These are phyloP conservation scores for Melipona quadrifasciata DNA, from an alignment of 1,140 invertebrate species.

Conservation along the genomic window DNA sequence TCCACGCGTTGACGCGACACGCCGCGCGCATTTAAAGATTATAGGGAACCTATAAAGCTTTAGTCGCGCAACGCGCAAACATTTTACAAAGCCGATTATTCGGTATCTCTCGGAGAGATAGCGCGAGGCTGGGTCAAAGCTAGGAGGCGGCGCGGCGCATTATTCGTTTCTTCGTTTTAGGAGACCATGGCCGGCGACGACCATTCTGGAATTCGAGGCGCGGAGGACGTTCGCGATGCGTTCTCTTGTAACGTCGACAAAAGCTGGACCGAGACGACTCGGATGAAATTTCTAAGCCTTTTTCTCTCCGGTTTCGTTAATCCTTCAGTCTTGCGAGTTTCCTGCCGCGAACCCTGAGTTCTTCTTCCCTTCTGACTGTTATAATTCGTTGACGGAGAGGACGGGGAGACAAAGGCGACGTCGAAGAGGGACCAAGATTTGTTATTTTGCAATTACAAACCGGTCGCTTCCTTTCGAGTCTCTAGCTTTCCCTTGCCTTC, in stretches of 20 bases:
- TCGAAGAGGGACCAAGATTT: background rate
- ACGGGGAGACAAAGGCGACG: background rate
- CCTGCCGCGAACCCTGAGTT: background rate
- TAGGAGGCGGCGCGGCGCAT: background rate
- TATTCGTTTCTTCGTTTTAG: constrained; percentile 6
- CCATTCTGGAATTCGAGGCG: constrained; percentile 21
- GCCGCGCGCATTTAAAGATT: constrained; percentile 25
- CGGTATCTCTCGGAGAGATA: constrained; percentile 22
- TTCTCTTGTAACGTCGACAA: constrained; percentile 10
- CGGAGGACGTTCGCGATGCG: background rate
- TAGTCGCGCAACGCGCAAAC: background rate
- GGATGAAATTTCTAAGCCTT: constrained; percentile 5
- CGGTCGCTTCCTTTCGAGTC: background rate
- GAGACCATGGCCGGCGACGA: background rate
- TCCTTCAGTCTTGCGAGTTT: background rate
- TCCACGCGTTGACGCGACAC: constrained; percentile 8
- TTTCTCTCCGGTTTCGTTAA: constrained; percentile 19
- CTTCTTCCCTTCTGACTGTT: background rate
- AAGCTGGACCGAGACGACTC: background rate
- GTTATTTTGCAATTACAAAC: background rate
- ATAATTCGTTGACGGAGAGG: constrained; percentile 8
- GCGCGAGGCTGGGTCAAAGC: background rate
- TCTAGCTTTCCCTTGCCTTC: background rate
- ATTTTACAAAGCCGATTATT: constrained; percentile 50
- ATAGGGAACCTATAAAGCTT: constrained; percentile 41